Conservation (phyloP, 2,113 vertebrate species). For the Microtus richardsoni region DNA sequence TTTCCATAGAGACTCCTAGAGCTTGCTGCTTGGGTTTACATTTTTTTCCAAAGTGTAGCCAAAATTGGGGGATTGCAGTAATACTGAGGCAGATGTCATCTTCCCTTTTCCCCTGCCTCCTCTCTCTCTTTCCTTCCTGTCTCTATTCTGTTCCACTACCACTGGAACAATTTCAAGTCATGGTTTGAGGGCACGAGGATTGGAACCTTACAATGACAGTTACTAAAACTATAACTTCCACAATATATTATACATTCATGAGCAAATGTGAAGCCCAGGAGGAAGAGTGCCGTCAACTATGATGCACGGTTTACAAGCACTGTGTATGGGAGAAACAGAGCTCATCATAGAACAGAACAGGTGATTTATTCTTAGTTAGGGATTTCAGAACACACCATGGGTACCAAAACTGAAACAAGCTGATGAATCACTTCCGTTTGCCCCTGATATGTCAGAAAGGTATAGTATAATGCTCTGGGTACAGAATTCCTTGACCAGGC, state of each 20-base stretch:
- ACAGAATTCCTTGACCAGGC: not conserved
- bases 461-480: not conserved
- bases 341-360: not conserved
- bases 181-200: not conserved
- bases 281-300: constrained; percentile 27
- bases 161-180: constrained; percentile 19
- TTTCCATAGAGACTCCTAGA: not conserved
- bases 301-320: constrained; percentile 69
- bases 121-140: not conserved
- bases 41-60: not conserved
- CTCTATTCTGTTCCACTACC: not conserved
- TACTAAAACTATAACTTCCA: constrained; percentile 65
- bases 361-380: constrained; percentile 69
- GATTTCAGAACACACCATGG: constrained; percentile 10
- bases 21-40: constrained; percentile 16
- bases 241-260: constrained; percentile 65
- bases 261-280: constrained; percentile 45
- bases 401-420: constrained; percentile 64
- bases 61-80: not conserved
- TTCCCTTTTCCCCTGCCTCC: not conserved
- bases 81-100: not conserved
- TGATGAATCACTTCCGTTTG: constrained; percentile 62
- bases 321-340: not conserved
- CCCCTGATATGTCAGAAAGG: not conserved
- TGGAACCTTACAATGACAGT: constrained; percentile 23